A percentile compares a stretch with the other conserved stretches of the same genome.
phyloP scores from a whole-genome alignment of 2,113 vertebrate genomes.

The Pitta sordida region DNA sequence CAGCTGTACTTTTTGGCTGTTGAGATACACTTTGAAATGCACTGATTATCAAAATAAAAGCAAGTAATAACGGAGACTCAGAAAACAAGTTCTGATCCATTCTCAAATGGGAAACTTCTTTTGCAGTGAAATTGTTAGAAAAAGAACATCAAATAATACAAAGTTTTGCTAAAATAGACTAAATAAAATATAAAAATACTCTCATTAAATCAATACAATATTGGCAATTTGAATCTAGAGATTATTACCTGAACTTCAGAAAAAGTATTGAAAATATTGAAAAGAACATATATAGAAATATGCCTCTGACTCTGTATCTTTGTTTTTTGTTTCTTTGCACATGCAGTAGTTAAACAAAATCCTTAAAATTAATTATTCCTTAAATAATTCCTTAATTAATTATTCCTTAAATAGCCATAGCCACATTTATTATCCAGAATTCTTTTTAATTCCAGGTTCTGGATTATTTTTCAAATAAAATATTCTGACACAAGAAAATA shows the following conservation, averaged over 20 bases:
- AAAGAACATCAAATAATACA: not conserved
- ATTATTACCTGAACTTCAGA: not conserved
- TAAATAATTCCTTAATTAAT: no score
- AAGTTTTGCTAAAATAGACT: not conserved
- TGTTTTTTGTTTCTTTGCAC: not conserved
- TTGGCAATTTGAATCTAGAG: not conserved
- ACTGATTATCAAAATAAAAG: not conserved
- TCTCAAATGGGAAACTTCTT: not conserved
- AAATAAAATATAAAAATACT: not conserved
- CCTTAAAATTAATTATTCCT: not conserved
- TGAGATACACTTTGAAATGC: not conserved
- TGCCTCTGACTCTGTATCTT: not conserved
- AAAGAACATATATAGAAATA: not conserved
- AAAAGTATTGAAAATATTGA: not conserved
- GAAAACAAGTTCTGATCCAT: not conserved
- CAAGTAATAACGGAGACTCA: not conserved
- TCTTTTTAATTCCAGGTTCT: not conserved
- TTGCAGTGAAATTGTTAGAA: not conserved
- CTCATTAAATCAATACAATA: not conserved
- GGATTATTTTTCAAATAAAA: not conserved
- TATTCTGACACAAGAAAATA: not conserved
- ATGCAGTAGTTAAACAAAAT: not conserved
- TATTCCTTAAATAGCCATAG: not conserved
- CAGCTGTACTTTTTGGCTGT: conserved; percentile 16
- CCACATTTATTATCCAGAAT: not conserved